These are phyloP conservation scores for Callipepla squamata DNA, from an alignment of 2,113 vertebrate species.

Conservation along the genomic window DNA sequence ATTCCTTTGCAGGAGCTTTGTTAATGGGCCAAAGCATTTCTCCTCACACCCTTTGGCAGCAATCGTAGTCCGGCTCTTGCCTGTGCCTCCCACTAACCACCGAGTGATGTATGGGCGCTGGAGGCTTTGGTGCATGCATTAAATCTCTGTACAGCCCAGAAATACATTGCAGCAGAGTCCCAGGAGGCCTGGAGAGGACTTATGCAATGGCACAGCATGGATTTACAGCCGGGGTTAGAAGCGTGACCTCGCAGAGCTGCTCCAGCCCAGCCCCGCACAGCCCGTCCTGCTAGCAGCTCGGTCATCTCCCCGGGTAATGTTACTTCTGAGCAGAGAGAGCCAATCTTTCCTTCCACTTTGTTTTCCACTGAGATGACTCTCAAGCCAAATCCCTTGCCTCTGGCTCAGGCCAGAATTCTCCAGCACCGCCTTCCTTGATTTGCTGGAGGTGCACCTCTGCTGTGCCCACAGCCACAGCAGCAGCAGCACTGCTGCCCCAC, in stretches of 20 bases:
- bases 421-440: no score
- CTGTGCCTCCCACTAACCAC: not conserved
- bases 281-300: fast-evolving
- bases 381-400: fast-evolving
- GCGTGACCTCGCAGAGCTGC: not conserved
- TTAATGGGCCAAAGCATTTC: not conserved
- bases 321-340: not conserved
- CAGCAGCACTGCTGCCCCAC: not conserved
- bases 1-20: not conserved
- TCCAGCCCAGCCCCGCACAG: fast-evolving
- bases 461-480: fast-evolving
- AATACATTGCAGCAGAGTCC: not conserved
- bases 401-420: not conserved
- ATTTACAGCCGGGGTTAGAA: not conserved
- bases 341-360: not conserved
- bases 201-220: not conserved
- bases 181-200: fast-evolving
- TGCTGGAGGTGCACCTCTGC: not conserved
- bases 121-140: not conserved
- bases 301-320: fast-evolving
- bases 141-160: not conserved
- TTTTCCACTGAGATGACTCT: not conserved
- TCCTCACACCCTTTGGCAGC: not conserved
- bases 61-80: fast-evolving
- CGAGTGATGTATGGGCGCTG: not conserved